Percentiles rank a stretch among this genome's conserved stretches.
phyloP scores from a whole-genome alignment of 2,888 invertebrate species.

The Pristionchus entomophagus region DNA sequence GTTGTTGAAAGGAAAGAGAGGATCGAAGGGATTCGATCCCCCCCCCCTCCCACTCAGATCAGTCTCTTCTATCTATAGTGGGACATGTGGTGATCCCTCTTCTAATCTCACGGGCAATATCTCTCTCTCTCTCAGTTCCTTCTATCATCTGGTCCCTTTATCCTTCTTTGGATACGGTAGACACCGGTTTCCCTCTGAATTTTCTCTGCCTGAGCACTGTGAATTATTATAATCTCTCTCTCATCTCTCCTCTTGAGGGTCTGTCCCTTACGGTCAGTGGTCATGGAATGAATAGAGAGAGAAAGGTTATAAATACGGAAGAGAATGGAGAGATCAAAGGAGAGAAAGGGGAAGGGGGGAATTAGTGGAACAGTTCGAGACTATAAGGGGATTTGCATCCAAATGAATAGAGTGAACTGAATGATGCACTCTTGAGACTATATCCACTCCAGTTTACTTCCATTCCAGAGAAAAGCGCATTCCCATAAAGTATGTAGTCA shows the following conservation, averaged over 20 bases:
- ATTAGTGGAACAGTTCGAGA: constrained; percentile 1
- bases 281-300: constrained; percentile 31
- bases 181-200: background rate
- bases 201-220: background rate
- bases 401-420: background rate
- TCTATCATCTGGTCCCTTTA: background rate
- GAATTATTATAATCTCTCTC: constrained; percentile 26
- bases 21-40: background rate
- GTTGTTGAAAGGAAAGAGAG: constrained; percentile 27
- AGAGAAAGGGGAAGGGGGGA: background rate
- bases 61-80: background rate
- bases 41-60: too few relatives aligned
- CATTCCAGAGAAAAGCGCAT: too few relatives aligned
- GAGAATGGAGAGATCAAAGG: constrained; percentile 12
- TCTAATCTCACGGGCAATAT: background rate
- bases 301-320: background rate
- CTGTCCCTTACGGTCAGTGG: constrained; percentile 41
- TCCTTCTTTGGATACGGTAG: background rate
- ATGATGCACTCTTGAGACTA: too few relatives aligned
- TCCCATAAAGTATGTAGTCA: too few relatives aligned
- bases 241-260: background rate
- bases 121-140: background rate
- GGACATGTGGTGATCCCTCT: background rate
- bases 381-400: background rate
- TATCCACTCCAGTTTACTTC: too few relatives aligned